Evolutionary conservation across 2,888 invertebrate genomes (phyloP).

Genomic region (Epirrhoe tristata): DNA sequence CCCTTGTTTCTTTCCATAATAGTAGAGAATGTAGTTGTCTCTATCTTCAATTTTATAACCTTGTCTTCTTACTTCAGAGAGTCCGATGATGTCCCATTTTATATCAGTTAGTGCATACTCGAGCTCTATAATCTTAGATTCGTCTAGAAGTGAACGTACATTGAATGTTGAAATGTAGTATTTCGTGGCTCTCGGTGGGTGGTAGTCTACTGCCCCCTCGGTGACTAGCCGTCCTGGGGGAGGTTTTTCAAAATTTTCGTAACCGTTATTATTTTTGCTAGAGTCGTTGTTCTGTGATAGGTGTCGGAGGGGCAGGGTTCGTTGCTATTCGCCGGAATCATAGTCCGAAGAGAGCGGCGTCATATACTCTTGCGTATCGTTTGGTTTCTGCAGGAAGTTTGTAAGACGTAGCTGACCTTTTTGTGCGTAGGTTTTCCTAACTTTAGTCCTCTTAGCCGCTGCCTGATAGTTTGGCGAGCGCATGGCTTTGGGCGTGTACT

Average conservation of each 20-base stretch:
- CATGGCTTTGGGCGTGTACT: no score
- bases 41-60: constrained; percentile 16
- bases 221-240: neutral
- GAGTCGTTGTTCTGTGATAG: no score
- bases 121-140: constrained; percentile 5
- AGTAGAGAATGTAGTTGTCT: constrained; percentile 3
- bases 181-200: constrained; percentile 5
- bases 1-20: constrained; percentile 4
- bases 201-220: neutral
- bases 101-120: neutral
- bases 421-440: no score
- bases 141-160: constrained; percentile 6
- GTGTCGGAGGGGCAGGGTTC: no score
- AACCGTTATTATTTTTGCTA: no score
- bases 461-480: no score
- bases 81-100: constrained; percentile 11
- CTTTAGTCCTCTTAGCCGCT: no score
- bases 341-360: no score
- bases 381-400: no score
- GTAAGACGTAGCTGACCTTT: no score
- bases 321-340: no score
- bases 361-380: no score
- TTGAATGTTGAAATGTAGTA: constrained; percentile 19
- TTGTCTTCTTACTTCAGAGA: constrained; percentile 13
- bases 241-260: neutral